Conservation (phyloP, 2,888 invertebrate genomes). For the Drosophila neonasuta region DNA sequence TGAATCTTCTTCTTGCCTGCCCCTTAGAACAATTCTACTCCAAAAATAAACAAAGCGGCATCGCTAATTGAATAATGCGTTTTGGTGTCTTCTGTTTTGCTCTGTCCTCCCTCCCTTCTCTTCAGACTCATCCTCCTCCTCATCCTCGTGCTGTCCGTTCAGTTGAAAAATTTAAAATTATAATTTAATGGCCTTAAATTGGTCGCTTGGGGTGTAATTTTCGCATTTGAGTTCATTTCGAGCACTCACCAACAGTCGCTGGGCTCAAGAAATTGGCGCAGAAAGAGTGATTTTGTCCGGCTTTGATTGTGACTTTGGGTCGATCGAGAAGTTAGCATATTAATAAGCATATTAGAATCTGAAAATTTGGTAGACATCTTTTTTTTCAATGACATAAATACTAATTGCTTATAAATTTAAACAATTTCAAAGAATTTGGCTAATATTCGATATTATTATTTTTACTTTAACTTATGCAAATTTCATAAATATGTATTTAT, state of each 20-base stretch:
- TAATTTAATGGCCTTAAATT: conserved; percentile 77
- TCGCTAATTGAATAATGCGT: conserved; percentile 72
- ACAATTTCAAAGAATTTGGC: too few relatives aligned
- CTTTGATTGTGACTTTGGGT: conserved; percentile 40
- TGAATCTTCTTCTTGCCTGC: neutral
- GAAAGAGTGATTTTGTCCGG: conserved; percentile 38
- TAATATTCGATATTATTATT: too few relatives aligned
- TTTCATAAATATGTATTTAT: too few relatives aligned
- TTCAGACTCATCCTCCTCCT: conserved; percentile 24
- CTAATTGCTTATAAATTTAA: too few relatives aligned
- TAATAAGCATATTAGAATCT: neutral
- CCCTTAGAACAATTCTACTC: conserved; percentile 40
- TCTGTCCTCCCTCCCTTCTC: conserved; percentile 7
- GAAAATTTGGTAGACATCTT: too few relatives aligned
- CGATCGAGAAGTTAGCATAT: conserved; percentile 27
- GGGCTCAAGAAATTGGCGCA: conserved; percentile 49
- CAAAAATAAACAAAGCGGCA: conserved; percentile 50
- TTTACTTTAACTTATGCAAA: too few relatives aligned
- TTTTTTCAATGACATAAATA: too few relatives aligned
- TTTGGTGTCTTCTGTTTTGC: conserved; percentile 51
- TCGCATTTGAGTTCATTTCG: conserved; percentile 75
- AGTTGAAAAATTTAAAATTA: conserved; percentile 71
- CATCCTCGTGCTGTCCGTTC: conserved; percentile 32
- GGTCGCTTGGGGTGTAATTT: conserved; percentile 78
- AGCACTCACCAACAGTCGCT: conserved; percentile 37